These are phyloP conservation scores for Leistus spinibarbis DNA, from an alignment of 2,888 invertebrate genomes.

Conservation along the genomic window DNA sequence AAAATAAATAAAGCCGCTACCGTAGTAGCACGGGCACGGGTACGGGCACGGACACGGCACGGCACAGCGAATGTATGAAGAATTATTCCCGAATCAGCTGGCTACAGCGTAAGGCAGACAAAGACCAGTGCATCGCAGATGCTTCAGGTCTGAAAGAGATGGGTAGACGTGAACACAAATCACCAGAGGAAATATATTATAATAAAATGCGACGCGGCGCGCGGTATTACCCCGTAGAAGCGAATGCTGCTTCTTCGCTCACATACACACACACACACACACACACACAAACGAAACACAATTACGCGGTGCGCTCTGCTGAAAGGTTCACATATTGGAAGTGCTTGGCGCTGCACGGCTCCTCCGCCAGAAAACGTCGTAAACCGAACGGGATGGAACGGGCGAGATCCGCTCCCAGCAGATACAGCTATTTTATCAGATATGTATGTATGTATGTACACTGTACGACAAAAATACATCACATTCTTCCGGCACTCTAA, in stretches of 20 bases:
- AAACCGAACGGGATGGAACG: constrained; percentile 45
- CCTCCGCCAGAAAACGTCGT: constrained; percentile 43
- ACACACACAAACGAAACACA: constrained; percentile 3
- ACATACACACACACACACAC: constrained; percentile 20
- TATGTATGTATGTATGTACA: too few species aligned
- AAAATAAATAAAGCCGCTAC: constrained; percentile 19
- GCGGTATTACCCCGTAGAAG: not conserved
- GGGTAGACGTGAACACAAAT: constrained; percentile 52
- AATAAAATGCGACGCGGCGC: constrained; percentile 53
- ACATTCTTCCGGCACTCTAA: too few species aligned
- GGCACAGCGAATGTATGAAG: constrained; percentile 50
- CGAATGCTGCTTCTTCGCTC: constrained; percentile 17
- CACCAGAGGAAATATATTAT: constrained; percentile 57
- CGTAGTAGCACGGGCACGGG: constrained; percentile 24
- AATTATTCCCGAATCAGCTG: constrained; percentile 55
- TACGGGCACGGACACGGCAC: constrained; percentile 12
- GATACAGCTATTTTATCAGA: constrained; percentile 15
- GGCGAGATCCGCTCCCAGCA: constrained; percentile 43
- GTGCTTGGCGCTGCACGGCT: constrained; percentile 47
- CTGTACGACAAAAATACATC: too few species aligned
- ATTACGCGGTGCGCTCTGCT: constrained; percentile 27
- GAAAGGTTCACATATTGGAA: constrained; percentile 51
- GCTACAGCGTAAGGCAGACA: constrained; percentile 36
- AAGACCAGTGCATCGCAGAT: constrained; percentile 17
- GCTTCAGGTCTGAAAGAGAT: constrained; percentile 40